Percentiles rank a stretch among this genome's conserved stretches.
These are phyloP conservation scores for Lynx canadensis DNA, from an alignment of 2,113 vertebrate species.

Conservation along the genomic window DNA sequence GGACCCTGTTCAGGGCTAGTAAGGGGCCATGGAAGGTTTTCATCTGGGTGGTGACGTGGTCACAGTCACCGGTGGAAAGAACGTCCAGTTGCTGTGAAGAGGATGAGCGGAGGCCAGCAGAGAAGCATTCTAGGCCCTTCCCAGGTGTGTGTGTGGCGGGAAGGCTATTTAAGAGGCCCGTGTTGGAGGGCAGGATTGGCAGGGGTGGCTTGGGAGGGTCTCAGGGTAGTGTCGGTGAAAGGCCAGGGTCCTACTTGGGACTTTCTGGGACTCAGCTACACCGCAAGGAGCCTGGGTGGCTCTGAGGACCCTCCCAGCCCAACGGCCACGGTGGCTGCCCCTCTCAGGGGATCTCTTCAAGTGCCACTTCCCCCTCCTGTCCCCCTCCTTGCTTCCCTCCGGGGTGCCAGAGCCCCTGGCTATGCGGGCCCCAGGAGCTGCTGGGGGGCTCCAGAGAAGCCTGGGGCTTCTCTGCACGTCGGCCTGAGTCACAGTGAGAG, in stretches of 20 bases:
- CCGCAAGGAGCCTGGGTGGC: not conserved
- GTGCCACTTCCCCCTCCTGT: constrained; percentile 30
- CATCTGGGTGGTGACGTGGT: not conserved
- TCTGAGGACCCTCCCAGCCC: not conserved
- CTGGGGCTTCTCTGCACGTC: not conserved
- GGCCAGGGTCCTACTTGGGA: not conserved
- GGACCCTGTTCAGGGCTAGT: not conserved
- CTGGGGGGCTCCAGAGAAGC: constrained; percentile 40
- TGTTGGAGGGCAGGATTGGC: not conserved
- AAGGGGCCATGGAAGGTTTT: not conserved
- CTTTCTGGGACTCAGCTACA: not conserved
- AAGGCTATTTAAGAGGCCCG: not conserved
- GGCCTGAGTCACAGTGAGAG: constrained; percentile 47
- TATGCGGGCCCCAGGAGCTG: not conserved
- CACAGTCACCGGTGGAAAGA: not conserved
- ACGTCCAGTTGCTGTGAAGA: fast-evolving
- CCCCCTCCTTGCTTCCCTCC: not conserved
- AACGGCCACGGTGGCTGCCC: not conserved
- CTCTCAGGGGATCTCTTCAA: not conserved
- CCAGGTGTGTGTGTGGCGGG: not conserved
- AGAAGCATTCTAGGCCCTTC: not conserved
- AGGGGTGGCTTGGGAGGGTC: not conserved
- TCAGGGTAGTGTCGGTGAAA: not conserved
- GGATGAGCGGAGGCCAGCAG: not conserved
- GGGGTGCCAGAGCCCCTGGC: not conserved